Evolutionary conservation across 2,797 vertebrate genomes (phyloP).

Genomic region (Xiphorhynchus erythropygius): DNA sequence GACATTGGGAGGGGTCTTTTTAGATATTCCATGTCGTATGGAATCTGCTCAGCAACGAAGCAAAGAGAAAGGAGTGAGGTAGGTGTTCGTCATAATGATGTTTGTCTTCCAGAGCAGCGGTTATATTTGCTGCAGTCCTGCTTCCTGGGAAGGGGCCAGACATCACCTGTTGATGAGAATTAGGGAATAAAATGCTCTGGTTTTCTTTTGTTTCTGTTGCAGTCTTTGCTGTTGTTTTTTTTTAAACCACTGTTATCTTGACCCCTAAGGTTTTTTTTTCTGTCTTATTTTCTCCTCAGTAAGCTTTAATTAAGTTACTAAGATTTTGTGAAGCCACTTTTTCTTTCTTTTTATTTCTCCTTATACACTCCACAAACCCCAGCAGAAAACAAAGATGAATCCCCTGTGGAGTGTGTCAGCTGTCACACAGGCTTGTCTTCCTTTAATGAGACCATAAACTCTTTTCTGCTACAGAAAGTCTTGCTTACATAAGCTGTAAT

Average conservation of each 20-base stretch:
- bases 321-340: neutral
- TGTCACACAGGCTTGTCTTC: neutral
- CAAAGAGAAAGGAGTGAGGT: neutral
- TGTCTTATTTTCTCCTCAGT: neutral
- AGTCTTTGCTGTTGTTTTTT: neutral
- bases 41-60: neutral
- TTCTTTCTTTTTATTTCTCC: neutral
- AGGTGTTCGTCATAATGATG: rapidly evolving
- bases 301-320: slow-evolving; percentile 2
- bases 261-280: neutral
- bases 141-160: neutral
- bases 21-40: neutral
- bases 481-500: neutral
- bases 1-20: too few relatives aligned
- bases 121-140: neutral
- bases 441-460: neutral
- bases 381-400: neutral
- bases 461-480: neutral
- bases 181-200: neutral
- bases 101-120: neutral
- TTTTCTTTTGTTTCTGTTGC: neutral
- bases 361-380: neutral
- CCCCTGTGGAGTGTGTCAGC: neutral
- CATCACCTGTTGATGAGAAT: neutral
- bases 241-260: neutral